Conservation (phyloP, 2,797 vertebrate species). For the Leucoraja ocellata region DNA sequence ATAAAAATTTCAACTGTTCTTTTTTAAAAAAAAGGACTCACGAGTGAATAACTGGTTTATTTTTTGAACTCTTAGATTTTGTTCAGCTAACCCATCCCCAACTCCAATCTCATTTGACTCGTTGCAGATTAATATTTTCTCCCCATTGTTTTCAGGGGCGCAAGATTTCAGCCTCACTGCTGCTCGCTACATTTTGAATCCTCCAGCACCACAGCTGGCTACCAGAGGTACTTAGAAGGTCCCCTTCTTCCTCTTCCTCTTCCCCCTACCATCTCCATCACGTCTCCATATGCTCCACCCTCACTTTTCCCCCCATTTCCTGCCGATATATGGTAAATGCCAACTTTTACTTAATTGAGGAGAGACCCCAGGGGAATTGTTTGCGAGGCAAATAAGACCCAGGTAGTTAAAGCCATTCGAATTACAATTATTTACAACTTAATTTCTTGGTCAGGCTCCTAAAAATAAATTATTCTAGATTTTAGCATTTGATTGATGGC, state of each 20-base stretch:
- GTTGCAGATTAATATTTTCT: background rate
- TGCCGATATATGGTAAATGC: background rate
- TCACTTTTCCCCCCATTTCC: background rate
- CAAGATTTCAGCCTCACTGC: background rate
- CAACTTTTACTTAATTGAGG: slow-evolving; percentile 4
- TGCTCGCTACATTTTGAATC: background rate
- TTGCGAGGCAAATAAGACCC: background rate
- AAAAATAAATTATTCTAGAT: background rate
- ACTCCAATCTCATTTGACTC: background rate
- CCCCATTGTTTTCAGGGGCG: background rate
- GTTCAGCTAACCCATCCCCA: background rate
- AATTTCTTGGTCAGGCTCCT: background rate
- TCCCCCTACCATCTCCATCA: background rate
- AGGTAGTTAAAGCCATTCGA: background rate
- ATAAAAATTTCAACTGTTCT: background rate
- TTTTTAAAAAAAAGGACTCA: background rate
- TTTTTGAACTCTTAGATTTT: background rate
- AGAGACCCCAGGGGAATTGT: background rate
- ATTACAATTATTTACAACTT: background rate
- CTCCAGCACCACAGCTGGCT: background rate
- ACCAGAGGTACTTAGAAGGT: background rate
- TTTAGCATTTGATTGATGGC: background rate
- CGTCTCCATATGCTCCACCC: no score
- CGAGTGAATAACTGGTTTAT: background rate
- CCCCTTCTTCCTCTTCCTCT: background rate